Evolutionary conservation across 1,140 invertebrate species (phyloP).

Genomic region (Bombus pyrosoma): DNA sequence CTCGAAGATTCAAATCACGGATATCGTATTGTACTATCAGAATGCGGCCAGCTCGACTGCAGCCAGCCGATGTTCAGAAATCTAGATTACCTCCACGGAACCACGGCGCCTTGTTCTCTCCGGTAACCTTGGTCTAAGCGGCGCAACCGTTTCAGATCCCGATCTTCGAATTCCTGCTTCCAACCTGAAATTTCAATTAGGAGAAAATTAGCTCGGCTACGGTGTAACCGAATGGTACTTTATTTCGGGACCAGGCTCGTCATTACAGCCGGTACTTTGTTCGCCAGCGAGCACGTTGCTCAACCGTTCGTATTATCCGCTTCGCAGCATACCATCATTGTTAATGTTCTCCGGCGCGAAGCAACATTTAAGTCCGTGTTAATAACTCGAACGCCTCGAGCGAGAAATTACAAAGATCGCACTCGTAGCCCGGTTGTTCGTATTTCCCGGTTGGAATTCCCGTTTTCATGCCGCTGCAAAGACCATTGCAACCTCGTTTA

Average conservation of each 20-base stretch:
- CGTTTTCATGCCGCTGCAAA: neutral
- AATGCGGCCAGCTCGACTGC: neutral
- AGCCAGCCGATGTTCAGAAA: constrained; percentile 10
- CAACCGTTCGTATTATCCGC: constrained; percentile 20
- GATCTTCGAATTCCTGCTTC: neutral
- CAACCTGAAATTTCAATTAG: constrained; percentile 29
- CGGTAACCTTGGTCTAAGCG: neutral
- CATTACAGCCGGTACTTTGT: constrained; percentile 18
- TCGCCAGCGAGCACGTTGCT: too few species aligned
- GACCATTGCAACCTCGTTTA: neutral
- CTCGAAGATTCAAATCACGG: neutral
- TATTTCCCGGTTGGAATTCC: neutral
- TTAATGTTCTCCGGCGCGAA: constrained; percentile 20
- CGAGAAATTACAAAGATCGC: constrained; percentile 21
- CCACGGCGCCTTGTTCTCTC: neutral
- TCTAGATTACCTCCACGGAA: constrained; percentile 24
- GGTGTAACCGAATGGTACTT: constrained; percentile 19
- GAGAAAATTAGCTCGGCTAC: constrained; percentile 16
- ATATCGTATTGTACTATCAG: constrained; percentile 19
- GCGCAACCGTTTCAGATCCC: neutral
- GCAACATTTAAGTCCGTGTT: constrained; percentile 37
- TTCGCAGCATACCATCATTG: constrained; percentile 27
- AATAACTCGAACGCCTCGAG: constrained; percentile 30
- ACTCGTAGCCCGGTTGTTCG: neutral
- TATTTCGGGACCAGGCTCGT: neutral